Evolutionary conservation across 23 tunicate species (phyloP).

Genomic region (Trididemnum clinides): DNA sequence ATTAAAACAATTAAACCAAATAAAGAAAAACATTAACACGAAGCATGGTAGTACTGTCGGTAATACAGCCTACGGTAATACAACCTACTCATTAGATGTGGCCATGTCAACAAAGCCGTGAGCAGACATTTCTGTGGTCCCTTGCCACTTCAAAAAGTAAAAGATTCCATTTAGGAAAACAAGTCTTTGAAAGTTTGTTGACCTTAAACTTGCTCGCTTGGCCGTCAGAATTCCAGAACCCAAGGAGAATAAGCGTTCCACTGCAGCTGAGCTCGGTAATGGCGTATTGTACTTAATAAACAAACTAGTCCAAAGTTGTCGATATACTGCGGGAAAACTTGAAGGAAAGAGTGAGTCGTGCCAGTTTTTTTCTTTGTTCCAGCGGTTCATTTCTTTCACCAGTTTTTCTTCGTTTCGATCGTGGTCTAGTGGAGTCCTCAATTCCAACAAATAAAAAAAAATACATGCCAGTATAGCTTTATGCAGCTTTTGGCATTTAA

Average conservation of each 20-base stretch:
- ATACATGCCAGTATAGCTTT: not conserved
- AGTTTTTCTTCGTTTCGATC: not conserved
- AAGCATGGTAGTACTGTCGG: no score
- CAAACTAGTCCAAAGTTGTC: not conserved
- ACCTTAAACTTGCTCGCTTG: not conserved
- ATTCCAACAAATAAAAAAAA: not conserved
- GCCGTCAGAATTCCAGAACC: not conserved
- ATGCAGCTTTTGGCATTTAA: not conserved
- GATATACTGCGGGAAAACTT: not conserved
- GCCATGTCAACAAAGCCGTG: no score
- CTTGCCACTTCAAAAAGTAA: no score
- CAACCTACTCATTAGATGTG: no score
- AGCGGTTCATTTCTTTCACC: not conserved
- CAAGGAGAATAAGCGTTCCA: not conserved
- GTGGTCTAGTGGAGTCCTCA: not conserved
- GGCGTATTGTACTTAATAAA: no score
- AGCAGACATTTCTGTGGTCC: no score
- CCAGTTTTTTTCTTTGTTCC: slow-evolving; percentile 7
- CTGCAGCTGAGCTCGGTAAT: slow-evolving; percentile 6
- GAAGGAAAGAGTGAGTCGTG: not conserved
- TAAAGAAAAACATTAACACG: no score
- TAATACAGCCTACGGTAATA: no score
- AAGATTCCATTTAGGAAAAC: not conserved
- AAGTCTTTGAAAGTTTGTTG: not conserved
- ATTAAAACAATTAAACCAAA: no score